Evolutionary conservation across 1,140 invertebrate genomes (phyloP), one percentile per base, ranked within the genome.

Genomic region (Lordiphosa clarofinis): DNA sequence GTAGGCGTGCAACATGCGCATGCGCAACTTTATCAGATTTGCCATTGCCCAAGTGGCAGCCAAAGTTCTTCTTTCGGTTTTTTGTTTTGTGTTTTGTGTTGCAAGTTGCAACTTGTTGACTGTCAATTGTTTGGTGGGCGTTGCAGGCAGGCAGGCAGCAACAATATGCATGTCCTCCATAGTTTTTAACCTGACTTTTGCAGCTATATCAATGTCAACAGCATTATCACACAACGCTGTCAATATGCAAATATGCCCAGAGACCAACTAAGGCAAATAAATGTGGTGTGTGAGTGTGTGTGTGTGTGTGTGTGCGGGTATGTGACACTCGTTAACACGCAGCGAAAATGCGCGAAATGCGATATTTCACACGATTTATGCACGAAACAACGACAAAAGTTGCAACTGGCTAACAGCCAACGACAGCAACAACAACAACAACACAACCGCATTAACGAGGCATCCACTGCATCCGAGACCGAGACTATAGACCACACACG

Each of bases 301-400:
- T 54, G 35, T 54, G 68, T 63, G 57, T 64, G n/a, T 43, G 21
- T 70, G 54, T 70, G 50, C 65, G 59, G 60, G 56, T 78, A 59
- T 82, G 78, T 86, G 69, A 86, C 78, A 84, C 79, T 84, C 78
- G 78, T 84, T 84, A 84, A 84, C 79, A 84, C 79, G 79, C 60
- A 84, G 78, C 73, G 73, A 78, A 76, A 82, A 82, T 76, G 70
- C 82, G 75, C 86, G 86, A 87, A 88, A 88, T 88, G 86, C 68
- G 86, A 88, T 88, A 88, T 88, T 88, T 88, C 86, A 88, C 86
- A 88, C 86, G 81, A 88, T 88, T 88, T 88, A 88, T 88, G 86
- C 79, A 71, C 73, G 68, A 52, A 50, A 69, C 72, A 70, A 86
- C 86, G 79, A 79, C 71, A 69, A 73, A 74, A 81, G 78, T 67